Percentiles rank a stretch among this genome's conserved stretches.
Evolutionary conservation across 2,888 invertebrate genomes (phyloP).

Genomic region (Micoletzkya japonica): DNA sequence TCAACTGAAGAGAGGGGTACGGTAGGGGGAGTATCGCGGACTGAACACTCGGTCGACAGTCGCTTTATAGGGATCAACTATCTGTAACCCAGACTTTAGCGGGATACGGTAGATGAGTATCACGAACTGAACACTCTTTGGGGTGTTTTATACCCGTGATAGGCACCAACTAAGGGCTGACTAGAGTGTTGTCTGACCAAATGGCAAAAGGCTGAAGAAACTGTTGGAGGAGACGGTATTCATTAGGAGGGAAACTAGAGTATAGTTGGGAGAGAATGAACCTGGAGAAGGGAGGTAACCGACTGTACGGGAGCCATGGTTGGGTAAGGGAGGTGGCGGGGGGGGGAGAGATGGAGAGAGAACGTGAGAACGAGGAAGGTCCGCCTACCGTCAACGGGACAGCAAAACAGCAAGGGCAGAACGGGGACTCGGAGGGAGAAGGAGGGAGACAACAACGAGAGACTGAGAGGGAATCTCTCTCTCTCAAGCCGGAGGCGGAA

Average conservation of each 20-base stretch:
- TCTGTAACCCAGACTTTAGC: not conserved
- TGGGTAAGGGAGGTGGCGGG: not conserved
- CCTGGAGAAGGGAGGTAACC: not conserved
- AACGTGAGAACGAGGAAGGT: too few species aligned
- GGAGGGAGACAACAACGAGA: not conserved
- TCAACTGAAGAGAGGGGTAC: too few species aligned
- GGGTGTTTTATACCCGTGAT: too few species aligned
- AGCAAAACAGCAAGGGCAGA: too few species aligned
- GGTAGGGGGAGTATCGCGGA: too few species aligned
- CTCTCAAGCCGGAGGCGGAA: not conserved
- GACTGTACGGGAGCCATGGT: not conserved
- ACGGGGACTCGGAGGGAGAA: not conserved
- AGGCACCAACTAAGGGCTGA: too few species aligned
- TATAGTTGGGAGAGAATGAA: not conserved
- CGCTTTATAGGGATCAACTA: not conserved
- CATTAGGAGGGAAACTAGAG: not conserved
- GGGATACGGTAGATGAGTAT: not conserved
- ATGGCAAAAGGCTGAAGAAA: too few species aligned
- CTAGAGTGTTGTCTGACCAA: too few species aligned
- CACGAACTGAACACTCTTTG: not conserved
- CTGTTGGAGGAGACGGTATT: too few species aligned
- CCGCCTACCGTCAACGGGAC: too few species aligned
- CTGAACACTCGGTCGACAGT: too few species aligned
- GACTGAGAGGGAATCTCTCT: slow-evolving; percentile 9
- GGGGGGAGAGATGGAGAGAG: slow-evolving; percentile 5